Evolutionary conservation across 2,888 invertebrate genomes (phyloP), one percentile per base, ranked within the genome.

Genomic region (Rhimphoctona megacephalus): DNA sequence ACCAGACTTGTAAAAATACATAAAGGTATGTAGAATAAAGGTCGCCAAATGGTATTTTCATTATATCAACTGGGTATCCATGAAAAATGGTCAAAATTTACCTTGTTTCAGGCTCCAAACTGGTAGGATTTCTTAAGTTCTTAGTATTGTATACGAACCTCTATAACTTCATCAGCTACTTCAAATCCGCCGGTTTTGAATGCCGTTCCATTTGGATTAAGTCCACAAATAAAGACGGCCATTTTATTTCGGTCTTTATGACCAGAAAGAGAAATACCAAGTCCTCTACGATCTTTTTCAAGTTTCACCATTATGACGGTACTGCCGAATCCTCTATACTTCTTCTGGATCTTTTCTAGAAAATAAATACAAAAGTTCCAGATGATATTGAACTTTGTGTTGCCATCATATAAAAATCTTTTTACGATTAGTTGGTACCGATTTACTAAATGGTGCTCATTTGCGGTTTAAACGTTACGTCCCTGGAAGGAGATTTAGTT

Each of bases 151-250:
- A 17, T 61, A 78, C 84, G 5, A 70, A 98, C 98, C 97, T 99
- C 99, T 54, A 99, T 95, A 89, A 99, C 97, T 94, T 99, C 99
- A 94, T 99, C 99, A 1, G 99, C 99, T 25, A 99, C 96, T 93
- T 97, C 96, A 52, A 99, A 96, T 9, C 97, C 96, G 8, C 96
- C 96, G 7, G 96, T 95, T 90, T 96, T 96, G 87, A 95, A 96
- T 4, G 98, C 97, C 0, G 97, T 96, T 19, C 99, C 99, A 4
- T 97, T 97, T 0, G 98, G 98, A 94, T 99, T 97, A 79, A 99
- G 95, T n/a, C 99, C 99, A 90, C 98, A 99, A 43, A 99, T 97
- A 94, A 99, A 99, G 85, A 99, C 99, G 39, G 98, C 98, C 99
- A 99, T 99, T 92, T 97, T 97, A 92, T 97, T 97, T 70, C 99